Evolutionary conservation across 2,888 invertebrate genomes (phyloP).

Genomic region (Fragum whitleyi): DNA sequence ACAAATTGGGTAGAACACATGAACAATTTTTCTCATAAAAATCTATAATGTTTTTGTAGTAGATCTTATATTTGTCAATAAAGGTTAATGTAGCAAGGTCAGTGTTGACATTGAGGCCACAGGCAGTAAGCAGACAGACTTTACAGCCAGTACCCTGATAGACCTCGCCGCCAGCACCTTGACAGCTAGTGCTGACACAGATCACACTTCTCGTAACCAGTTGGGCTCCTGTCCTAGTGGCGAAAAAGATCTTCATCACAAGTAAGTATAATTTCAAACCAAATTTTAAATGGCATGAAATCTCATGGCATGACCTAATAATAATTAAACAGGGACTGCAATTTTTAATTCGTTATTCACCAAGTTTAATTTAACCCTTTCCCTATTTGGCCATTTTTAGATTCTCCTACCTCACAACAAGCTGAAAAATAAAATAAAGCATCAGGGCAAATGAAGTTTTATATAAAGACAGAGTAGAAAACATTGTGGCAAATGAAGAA

Average conservation of each 20-base stretch:
- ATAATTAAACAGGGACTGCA: not conserved
- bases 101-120: not conserved
- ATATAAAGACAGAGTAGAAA: too few species aligned
- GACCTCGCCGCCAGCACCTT: not conserved
- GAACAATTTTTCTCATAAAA: not conserved
- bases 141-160: not conserved
- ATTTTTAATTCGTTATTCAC: too few species aligned
- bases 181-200: too few species aligned
- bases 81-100: not conserved
- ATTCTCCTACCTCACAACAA: too few species aligned
- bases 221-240: not conserved
- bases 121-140: not conserved
- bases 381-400: too few species aligned
- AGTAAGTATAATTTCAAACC: not conserved
- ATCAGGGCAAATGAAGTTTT: too few species aligned
- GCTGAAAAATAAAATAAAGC: too few species aligned
- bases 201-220: too few species aligned
- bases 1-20: not conserved
- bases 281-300: not conserved
- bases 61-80: not conserved
- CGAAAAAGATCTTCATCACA: not conserved
- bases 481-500: too few species aligned
- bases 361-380: too few species aligned
- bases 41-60: not conserved
- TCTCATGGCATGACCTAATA: not conserved